Evolutionary conservation across 2,113 vertebrate genomes (phyloP), one percentile per base, ranked within the genome.

Genomic region (Rutilus rutilus): DNA sequence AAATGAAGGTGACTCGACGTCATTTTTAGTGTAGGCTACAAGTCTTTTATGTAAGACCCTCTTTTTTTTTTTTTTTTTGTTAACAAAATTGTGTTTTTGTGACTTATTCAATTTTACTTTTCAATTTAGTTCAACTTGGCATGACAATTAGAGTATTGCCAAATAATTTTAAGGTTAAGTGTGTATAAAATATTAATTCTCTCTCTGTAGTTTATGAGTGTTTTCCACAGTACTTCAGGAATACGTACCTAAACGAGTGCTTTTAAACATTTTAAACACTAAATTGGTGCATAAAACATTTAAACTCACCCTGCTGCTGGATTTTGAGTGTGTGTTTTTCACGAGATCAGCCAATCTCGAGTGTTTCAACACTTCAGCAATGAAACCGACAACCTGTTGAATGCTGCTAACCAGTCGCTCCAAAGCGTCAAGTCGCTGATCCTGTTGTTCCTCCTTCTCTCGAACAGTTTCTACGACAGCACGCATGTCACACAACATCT

Each of bases 311-410:
- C 92, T 92, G 90, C 85, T 91, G 74, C 4, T 78, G 9, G 84
- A 85, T 67, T 87, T 89, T 87, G 65, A 60, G 67, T 60, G 27
- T 21, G 47, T 42, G 11, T 57, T 60, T 91, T 92, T 92, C 23
- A 94, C 87, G 86, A 95, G 87, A 87, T 94, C 93, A 75, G 90
- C 91, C 86, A 96, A 89, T 88, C 90, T 83, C 86, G 94, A 95
- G 81, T 89, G 92, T 90, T 96, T 97, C 86, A 96, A 90, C 78
- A 92, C 93, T 82, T 95, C 94, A 83, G 91, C 88, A 45, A 97
- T 89, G 92, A 94, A 96, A 92, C 89, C 90, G 87, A 97, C 88
- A 79, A 96, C 93, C 91, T 96, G 94, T 90, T 97, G 96, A 65
- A 96, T 91, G n/a, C 95, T 93, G 79, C 92, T 92, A 88, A 97